Evolutionary conservation across 2,113 vertebrate genomes (phyloP).

Genomic region (Ginglymostoma cirratum): DNA sequence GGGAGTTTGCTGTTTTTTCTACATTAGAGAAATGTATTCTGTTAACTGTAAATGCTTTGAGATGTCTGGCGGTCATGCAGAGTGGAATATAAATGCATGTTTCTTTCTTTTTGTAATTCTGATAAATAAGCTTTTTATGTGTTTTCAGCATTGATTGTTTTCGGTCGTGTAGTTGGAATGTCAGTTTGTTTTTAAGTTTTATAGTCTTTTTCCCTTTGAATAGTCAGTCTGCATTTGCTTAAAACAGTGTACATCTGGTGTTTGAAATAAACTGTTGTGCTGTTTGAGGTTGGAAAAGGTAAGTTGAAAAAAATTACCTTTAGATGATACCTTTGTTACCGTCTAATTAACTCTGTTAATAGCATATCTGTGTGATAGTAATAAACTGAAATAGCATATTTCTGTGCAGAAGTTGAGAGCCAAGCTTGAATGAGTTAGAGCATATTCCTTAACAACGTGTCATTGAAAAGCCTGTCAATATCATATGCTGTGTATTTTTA

Average conservation of each 20-base stretch:
- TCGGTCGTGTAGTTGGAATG: not conserved
- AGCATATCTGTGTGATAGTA: not conserved
- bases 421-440: not conserved
- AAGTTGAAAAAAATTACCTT: not conserved
- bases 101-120: not conserved
- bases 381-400: not conserved
- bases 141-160: not conserved
- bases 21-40: not conserved
- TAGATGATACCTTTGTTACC: not conserved
- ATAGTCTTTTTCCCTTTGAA: not conserved
- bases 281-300: not conserved
- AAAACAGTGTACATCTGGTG: not conserved
- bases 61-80: not conserved
- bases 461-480: not conserved
- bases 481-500: not conserved
- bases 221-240: not conserved
- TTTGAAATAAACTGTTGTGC: not conserved
- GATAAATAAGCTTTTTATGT: not conserved
- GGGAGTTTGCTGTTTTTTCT: not conserved
- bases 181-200: slow-evolving; percentile 8
- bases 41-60: not conserved
- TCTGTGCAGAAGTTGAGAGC: not conserved
- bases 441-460: not conserved
- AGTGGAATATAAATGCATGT: not conserved
- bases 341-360: not conserved